Evolutionary conservation across 2,113 vertebrate genomes (phyloP), one percentile per base, ranked within the genome.

Genomic region (Microcebus murinus): DNA sequence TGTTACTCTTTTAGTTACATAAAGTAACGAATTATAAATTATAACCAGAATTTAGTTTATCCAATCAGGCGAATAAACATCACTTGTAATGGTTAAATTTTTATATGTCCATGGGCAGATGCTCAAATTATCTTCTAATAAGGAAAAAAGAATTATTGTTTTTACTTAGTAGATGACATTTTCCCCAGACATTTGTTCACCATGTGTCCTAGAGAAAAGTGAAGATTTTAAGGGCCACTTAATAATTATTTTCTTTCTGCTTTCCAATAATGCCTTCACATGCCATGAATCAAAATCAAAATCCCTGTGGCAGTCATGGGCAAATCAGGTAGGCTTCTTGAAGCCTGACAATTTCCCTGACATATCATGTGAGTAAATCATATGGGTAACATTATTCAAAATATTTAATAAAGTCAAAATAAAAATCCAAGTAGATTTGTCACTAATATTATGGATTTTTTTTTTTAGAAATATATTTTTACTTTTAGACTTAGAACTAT

Each of bases 221-320:
- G 39, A 77, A 42, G 29, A 80, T 85, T 90, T 97, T 73, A 96
- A 95, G 77, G 31, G 12, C 31, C 25, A 61, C 48, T 82, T 93
- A 55, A 79, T 94, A 94, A 70, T 96, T 96, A 50, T 80, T 95
- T 93, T 85, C 31, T 82, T 81, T 95, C 74, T 95, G 48, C 68
- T 61, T 94, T 84, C 61, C 59, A 88, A 42, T 6, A 8, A 71
- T 88, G 59, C 18, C 93, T 89, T 91, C 87, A 94, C 59, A 77
- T 96, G 55, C 61, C n/a, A 76, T 83, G 70, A 77, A 89, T 89
- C 74, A 96, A 96, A 93, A 91, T 94, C 50, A 93, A 93, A 97
- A 89, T 95, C 42, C 36, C 59, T 73, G 36, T 87, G 55, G 82
- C 59, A 81, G 67, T 85, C 65, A 48, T 87, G 57, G 68, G 67